Percentiles rank a stretch among this genome's conserved stretches.
Conservation (phyloP, 2,888 invertebrate genomes). For the Electrophaes corylata region DNA sequence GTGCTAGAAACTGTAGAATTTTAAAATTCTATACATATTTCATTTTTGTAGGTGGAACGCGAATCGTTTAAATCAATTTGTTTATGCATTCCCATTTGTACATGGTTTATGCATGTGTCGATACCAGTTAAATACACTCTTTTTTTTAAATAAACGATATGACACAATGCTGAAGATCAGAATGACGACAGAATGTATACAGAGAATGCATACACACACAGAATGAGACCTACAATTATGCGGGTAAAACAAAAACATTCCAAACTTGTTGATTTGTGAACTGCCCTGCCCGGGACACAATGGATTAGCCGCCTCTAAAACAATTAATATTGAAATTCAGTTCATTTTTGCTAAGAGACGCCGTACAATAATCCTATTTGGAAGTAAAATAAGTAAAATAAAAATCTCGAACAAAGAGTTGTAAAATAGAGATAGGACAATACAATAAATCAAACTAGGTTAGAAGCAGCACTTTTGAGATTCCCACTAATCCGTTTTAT, state of each 20-base stretch:
- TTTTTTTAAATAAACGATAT: conserved; percentile 9
- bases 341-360: conserved; percentile 19
- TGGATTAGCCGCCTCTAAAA: conserved; percentile 23
- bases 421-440: conserved; percentile 13
- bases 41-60: not conserved
- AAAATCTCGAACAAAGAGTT: conserved; percentile 13
- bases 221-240: conserved; percentile 9
- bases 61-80: not conserved
- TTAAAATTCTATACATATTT: not conserved
- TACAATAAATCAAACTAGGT: conserved; percentile 28
- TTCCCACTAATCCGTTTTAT: conserved; percentile 46
- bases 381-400: conserved; percentile 21
- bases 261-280: conserved; percentile 24
- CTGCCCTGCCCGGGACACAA: conserved; percentile 11
- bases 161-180: conserved; percentile 10
- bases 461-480: conserved; percentile 38
- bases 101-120: conserved; percentile 9
- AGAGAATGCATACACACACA: conserved; percentile 18
- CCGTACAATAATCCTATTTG: conserved; percentile 19
- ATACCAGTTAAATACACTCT: not conserved
- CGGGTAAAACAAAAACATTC: conserved; percentile 16
- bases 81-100: not conserved
- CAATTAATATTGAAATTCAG: conserved; percentile 23
- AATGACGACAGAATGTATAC: conserved; percentile 7
- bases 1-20: not conserved